Base-by-base conservation (phyloP, 2,797 vertebrate species). In the Danionella dracula region DNA sequence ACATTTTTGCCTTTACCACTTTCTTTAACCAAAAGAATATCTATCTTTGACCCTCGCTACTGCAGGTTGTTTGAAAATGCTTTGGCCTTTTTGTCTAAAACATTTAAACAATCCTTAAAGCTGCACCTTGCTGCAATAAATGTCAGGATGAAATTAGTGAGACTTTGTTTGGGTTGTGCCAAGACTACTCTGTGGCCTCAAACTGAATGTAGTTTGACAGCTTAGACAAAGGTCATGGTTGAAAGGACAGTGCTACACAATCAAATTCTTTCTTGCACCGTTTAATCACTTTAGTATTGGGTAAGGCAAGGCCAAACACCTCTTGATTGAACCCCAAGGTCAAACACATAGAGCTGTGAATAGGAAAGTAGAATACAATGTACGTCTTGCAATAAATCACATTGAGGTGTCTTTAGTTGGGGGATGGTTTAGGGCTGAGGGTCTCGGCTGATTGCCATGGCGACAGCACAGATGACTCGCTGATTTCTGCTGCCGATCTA, bases 391-490 rank as follows among this genome's bases (percentile, higher is more conserved):
- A 31, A 21, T 66, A 49, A 57, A 48, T 66, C 53, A 40, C 42
- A 74, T 75, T 78, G 76, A 46, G 1, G 57, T 80, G 84, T 75
- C 76, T 84, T 83, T 84, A 58, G 10, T 44, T 60, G 49, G 60
- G 72, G 51, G 27, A 42, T 37, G 55, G 42, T 8, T 10, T 21
- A 15, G 29, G 32, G 15, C 40, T 40, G 37, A 54, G 42, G 62
- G 53, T 83, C 73, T 74, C 82, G 66, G 68, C 54, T 58, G 75
- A 88, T 91, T 82, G 77, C 88, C 89, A 90, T 92, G 89, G 91
- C 86, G 89, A 91, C 90, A 71, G 67, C 73, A 76, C 83, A 81
- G 82, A 59, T 57, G 64, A 20, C 53, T 49, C 1, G 20, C 21
- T 57, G 64, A 66, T 66, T 32, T 87, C 83, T 86, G 81, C 81